Evolutionary conservation across 2,113 vertebrate genomes (phyloP).

Genomic region (Strix uralensis): DNA sequence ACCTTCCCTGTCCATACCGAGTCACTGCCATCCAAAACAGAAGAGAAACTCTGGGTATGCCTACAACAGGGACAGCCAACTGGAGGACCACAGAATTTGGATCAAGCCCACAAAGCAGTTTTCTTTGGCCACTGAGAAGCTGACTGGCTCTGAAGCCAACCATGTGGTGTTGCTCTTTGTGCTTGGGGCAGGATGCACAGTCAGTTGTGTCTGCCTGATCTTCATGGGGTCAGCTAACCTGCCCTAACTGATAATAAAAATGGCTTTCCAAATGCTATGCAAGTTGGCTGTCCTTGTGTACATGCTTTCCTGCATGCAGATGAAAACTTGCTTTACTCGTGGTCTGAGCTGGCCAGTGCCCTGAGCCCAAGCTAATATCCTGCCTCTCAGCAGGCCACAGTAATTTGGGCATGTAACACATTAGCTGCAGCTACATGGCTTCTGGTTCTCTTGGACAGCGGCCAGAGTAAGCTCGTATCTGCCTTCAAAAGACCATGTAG

Average conservation of each 20-base stretch:
- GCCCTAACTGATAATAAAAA: not conserved
- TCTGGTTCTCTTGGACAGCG: conserved; percentile 48
- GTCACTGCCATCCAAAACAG: conserved; percentile 30
- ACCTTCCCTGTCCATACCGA: not conserved
- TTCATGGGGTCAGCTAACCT: not conserved
- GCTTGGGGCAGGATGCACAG: not conserved
- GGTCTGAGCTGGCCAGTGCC: conserved; percentile 34
- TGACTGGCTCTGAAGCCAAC: not conserved
- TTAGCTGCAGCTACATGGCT: conserved; percentile 59
- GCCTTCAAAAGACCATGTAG: conserved; percentile 59
- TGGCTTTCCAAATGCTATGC: not conserved
- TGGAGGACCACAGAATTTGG: conserved; percentile 40
- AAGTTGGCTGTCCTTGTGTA: not conserved
- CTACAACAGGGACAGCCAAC: conserved; percentile 7
- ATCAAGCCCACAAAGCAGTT: conserved; percentile 25
- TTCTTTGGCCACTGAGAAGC: conserved; percentile 31
- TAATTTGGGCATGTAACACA: conserved; percentile 56
- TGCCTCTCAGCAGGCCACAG: conserved; percentile 64
- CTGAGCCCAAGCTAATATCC: conserved; percentile 53
- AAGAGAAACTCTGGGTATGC: conserved; percentile 36
- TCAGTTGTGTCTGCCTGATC: not conserved
- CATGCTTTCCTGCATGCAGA: not conserved
- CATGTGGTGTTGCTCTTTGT: not conserved
- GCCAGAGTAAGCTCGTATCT: conserved; percentile 63
- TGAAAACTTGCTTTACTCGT: not conserved